Evolutionary conservation across 2,888 invertebrate genomes (phyloP), one percentile per base, ranked within the genome.

Genomic region (Polydesmus complanatus): DNA sequence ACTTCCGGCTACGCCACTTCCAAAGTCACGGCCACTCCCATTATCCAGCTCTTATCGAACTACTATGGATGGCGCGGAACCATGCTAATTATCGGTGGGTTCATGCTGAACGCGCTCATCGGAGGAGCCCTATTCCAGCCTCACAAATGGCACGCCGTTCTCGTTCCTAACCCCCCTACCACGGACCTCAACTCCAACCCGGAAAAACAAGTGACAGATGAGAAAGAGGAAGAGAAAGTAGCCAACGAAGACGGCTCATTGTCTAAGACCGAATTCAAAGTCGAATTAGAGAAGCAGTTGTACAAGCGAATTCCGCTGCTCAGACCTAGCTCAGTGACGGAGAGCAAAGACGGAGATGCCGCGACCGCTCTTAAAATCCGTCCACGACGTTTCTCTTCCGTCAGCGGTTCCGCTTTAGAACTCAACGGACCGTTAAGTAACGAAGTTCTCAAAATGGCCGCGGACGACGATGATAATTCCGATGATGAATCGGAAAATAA

Each of bases 1-100:
- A 79, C 85, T 74, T 84, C 84, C 26, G 86, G 86, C 61, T 85
- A 86, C 65, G 85, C 86, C 63, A 73, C 85, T 25, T 86, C 86
- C 2, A 85, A 86, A 71, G 83, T 70, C 51, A 56, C 68, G 21
- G 27, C 69, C 25, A 69, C 69, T 3, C 67, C 66, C 3, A 62
- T 69, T n/a, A 62, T 67, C 25, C 67, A 69, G 54, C 56, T 61
- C 27, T 62, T 69, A 3, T 59, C 67, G 21, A 61, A 61, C 3
- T 58, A 60, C 14, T 68, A 68, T 54, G 68, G 68, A 19, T 67
- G 85, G 56, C 83, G 84, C 68, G 86, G 86, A n/a, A 84, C 85
- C 5, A 79, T 85, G 8, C 73, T 86, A 1, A 74, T 86, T 8
- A 72, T 85, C 21, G 85, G 83, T 64, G 84, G 82, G 0, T 84